Evolutionary conservation across 2,888 invertebrate species (phyloP).

Genomic region (Teleiodes luculella): DNA sequence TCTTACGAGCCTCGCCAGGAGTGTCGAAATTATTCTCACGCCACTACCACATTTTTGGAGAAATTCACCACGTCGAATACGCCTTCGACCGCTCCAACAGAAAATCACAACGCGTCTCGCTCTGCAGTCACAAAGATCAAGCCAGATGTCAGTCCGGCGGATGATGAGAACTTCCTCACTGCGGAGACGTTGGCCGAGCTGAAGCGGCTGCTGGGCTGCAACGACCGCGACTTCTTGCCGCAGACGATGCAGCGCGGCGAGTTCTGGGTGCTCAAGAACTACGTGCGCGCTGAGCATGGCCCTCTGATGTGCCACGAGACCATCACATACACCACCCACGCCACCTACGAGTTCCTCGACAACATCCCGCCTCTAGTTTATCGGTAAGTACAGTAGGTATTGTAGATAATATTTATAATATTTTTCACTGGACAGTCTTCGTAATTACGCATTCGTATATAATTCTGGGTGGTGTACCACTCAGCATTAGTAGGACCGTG

Average conservation of each 20-base stretch:
- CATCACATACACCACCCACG: slow-evolving; percentile 95
- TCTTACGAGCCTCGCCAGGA: slow-evolving; percentile 30
- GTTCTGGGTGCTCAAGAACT: slow-evolving; percentile 94
- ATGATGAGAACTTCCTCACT: slow-evolving; percentile 54
- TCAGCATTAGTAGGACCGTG: no score
- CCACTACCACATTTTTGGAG: slow-evolving; percentile 42
- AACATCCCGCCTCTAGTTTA: slow-evolving; percentile 91
- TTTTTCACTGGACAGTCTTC: no score
- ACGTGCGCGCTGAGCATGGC: slow-evolving; percentile 85
- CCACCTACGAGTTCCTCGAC: slow-evolving; percentile 93
- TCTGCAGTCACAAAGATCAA: slow-evolving; percentile 49
- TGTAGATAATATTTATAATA: no score
- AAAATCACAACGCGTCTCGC: slow-evolving; percentile 65
- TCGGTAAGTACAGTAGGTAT: no score
- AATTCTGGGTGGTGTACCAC: no score
- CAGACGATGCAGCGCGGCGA: slow-evolving; percentile 85
- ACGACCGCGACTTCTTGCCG: slow-evolving; percentile 79
- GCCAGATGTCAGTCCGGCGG: no score
- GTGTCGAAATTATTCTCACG: slow-evolving; percentile 50
- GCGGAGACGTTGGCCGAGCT: slow-evolving; percentile 58
- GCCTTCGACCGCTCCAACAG: slow-evolving; percentile 61
- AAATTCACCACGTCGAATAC: slow-evolving; percentile 64
- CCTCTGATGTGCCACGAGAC: slow-evolving; percentile 87
- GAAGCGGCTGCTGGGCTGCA: slow-evolving; percentile 78
- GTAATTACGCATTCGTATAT: no score